Evolutionary conservation across 92 coral and sea anemone species (phyloP), one percentile per base, ranked within the genome.

Genomic region (Heliopora coerulea): DNA sequence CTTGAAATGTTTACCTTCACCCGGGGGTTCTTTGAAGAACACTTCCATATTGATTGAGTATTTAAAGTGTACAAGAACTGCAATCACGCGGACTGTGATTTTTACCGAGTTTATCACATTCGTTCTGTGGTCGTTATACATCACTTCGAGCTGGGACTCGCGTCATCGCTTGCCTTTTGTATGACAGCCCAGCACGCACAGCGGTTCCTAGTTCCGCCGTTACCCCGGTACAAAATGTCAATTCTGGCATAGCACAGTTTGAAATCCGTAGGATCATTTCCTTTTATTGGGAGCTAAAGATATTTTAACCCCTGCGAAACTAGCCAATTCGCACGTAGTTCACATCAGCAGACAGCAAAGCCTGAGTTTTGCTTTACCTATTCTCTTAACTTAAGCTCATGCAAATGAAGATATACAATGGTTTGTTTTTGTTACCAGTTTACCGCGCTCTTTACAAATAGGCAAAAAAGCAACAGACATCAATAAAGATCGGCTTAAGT

Each of bases 121-220:
- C 52, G 52, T 46, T 46, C 17, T 46, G 52, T 15, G 52, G 7
- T 10, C 15, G 14, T 6, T 15, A 46, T 46, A 46, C 52, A 46
- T 46, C 52, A 46, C n/a, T 46, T 6, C 52, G 52, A 46, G 15
- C 52, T 46, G 2, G 12, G 52, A 15, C n/a, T 10, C 52, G 15
- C 49, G 2, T 20, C 3, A 32, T 17, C 35, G 46, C 69, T 13
- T 17, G 49, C 23, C 8, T 15, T 15, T 60, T 62, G 23, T 62
- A 40, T 44, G 5, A 15, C 3, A 11, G 69, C 69, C 69, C 69
- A 62, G 69, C 49, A 37, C 35, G 69, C 69, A 33, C 50, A 62
- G 69, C 69, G 69, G 9, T 40, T 27, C 12, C 9, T 49, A 12
- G 49, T 62, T 62, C 69, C 69, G 69, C 28, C 50, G 44, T 44